phyloP scores from a whole-genome alignment of 1,140 invertebrate genomes.

The Piezodorus guildinii region DNA sequence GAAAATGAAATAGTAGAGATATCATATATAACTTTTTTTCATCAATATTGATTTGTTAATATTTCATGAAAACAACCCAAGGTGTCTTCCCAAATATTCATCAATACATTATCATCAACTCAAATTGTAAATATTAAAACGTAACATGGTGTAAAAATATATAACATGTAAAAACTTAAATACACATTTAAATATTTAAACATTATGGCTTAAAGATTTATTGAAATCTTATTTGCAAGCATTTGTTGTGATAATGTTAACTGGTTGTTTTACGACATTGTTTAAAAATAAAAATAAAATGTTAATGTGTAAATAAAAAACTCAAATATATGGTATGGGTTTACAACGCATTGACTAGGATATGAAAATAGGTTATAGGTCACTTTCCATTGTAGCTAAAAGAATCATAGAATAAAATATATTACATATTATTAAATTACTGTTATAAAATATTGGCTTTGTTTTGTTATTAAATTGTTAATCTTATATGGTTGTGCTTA shows the following conservation, averaged over 20 bases:
- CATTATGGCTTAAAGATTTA: no score
- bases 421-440: constrained; percentile 16
- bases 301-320: constrained; percentile 15
- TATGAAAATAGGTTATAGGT: constrained; percentile 17
- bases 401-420: constrained; percentile 17
- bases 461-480: constrained; percentile 12
- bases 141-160: no score
- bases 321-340: constrained; percentile 16
- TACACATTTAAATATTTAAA: no score
- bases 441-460: constrained; percentile 16
- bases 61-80: no score
- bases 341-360: constrained; percentile 12
- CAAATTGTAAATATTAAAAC: no score
- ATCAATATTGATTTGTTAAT: no score
- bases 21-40: no score
- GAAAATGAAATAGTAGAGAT: no score
- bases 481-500: constrained; percentile 20
- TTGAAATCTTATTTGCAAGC: constrained; percentile 8
- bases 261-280: constrained; percentile 11
- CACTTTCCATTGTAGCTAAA: constrained; percentile 13
- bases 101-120: no score
- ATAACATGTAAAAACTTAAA: no score
- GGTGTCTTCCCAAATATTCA: no score
- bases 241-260: constrained; percentile 17
- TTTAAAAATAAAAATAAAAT: constrained; percentile 2